A percentile compares a stretch with the other conserved stretches of the same genome.
phyloP scores from a whole-genome alignment of 2,888 invertebrate genomes.

The Nezara viridula region DNA sequence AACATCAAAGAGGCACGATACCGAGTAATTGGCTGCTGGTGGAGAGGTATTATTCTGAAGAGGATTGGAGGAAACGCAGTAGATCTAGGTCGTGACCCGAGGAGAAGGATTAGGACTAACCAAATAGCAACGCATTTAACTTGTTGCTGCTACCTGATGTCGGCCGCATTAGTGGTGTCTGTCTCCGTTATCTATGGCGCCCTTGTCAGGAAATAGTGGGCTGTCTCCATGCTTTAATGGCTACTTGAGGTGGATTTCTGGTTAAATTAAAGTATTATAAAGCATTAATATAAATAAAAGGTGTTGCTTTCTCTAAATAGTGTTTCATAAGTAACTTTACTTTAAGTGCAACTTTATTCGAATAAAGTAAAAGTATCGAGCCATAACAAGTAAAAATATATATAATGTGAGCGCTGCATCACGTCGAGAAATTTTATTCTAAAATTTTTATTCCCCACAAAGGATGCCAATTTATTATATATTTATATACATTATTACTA shows the following conservation, averaged over 20 bases:
- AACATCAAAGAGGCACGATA: not conserved
- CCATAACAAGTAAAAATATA: too few relatives aligned
- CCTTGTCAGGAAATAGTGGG: not conserved
- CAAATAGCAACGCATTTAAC: not conserved
- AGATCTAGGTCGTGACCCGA: not conserved
- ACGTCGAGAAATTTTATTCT: too few relatives aligned
- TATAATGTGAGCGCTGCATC: too few relatives aligned
- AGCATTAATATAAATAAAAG: not conserved
- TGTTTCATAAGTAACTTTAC: too few relatives aligned
- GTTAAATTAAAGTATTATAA: not conserved
- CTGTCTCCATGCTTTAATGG: not conserved
- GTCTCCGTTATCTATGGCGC: not conserved
- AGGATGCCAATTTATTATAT: too few relatives aligned
- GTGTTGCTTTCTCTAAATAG: too few relatives aligned
- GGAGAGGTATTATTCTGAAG: not conserved
- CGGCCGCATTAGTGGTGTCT: not conserved
- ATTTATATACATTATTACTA: too few relatives aligned
- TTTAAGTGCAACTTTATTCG: too few relatives aligned
- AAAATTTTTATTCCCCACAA: too few relatives aligned
- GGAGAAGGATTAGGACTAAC: slow-evolving; percentile 19
- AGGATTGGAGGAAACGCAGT: not conserved
- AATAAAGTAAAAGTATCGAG: too few relatives aligned
- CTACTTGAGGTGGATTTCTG: too few relatives aligned
- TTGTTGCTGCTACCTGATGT: not conserved
- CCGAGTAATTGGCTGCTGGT: not conserved